Evolutionary conservation across 2,797 vertebrate genomes (phyloP), one percentile per base, ranked within the genome.

Genomic region (Smutsia temminckii): DNA sequence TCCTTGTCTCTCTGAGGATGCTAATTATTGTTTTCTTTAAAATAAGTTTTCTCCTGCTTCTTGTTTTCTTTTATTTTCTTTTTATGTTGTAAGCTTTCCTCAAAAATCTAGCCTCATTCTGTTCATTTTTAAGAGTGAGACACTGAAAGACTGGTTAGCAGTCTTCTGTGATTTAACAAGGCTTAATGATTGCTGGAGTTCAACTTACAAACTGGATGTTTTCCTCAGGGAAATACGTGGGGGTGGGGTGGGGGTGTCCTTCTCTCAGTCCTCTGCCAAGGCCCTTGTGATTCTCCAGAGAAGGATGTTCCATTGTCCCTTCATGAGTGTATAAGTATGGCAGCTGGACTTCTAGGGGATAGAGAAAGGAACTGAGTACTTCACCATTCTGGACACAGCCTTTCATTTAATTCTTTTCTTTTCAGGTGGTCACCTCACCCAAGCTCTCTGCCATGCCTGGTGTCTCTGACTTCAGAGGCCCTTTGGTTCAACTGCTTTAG

Each of bases 1-100:
- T 34, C 42, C 29, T 84, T 37, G 6, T 66, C 49, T 91, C 29
- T 61, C 75, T 69, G 9, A 29, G 42, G 2, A 84, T 94, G 49
- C 72, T 92, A 79, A 55, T 84, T 88, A 77, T 64, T 37, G 18
- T 77, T 95, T 94, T 83, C 66, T 78, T 93, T 92, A 72, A 94
- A 71, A 49, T 37, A 64, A 89, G 6, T 79, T 88, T 95, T 80
- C 21, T 88, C 85, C 18, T 85, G 16, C 27, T 68, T 3, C 21
- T 66, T 23, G 5, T 85, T 89, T 93, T 68, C 27, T 79, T 87
- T 89, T 37, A 55, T 87, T 25, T 59, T 71, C 37, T 63, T 91
- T 95, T 88, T 32, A 57, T 53, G 34, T 34, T 32, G 17, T 85
- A n/a, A 12, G 2, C 27, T 20, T 95, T 96, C 83, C 83, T 92